Percentiles rank a stretch among this genome's conserved stretches.
These are phyloP conservation scores for Iphiclides podalirius DNA, from an alignment of 2,888 invertebrate genomes.

Conservation along the genomic window DNA sequence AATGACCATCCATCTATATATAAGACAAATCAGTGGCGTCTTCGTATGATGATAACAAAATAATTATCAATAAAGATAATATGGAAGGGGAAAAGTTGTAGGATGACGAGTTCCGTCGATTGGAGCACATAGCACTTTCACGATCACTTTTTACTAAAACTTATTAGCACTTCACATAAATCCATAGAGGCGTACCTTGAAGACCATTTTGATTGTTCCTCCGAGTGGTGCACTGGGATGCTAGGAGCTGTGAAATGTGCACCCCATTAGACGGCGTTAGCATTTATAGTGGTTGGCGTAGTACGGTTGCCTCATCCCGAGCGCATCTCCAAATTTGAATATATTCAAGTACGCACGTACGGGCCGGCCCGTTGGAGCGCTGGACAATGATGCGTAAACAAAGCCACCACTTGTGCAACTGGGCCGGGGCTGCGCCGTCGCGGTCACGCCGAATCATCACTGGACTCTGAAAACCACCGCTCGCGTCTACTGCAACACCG, in stretches of 20 bases:
- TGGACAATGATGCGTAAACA: slow-evolving; percentile 75
- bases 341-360: slow-evolving; percentile 80
- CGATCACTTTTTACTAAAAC: slow-evolving; percentile 27
- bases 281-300: slow-evolving; percentile 62
- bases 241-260: slow-evolving; percentile 66
- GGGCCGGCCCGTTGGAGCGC: slow-evolving; percentile 50
- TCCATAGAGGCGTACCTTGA: slow-evolving; percentile 64
- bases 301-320: slow-evolving; percentile 74
- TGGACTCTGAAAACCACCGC: slow-evolving; percentile 37
- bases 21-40: neutral
- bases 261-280: slow-evolving; percentile 53
- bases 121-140: slow-evolving; percentile 24
- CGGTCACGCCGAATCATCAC: slow-evolving; percentile 61
- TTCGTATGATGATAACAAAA: neutral
- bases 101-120: too few species aligned
- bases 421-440: slow-evolving; percentile 56
- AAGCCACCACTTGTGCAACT: slow-evolving; percentile 70
- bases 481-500: slow-evolving; percentile 45
- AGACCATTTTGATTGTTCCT: slow-evolving; percentile 60
- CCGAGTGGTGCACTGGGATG: slow-evolving; percentile 61
- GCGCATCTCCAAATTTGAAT: slow-evolving; percentile 79
- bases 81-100: neutral
- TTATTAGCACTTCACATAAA: slow-evolving; percentile 43
- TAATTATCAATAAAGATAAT: neutral
- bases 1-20: too few species aligned